Percentiles rank a stretch among this genome's conserved stretches.
These are phyloP conservation scores for Catharus minimus DNA, from an alignment of 2,113 vertebrate genomes.

Conservation along the genomic window DNA sequence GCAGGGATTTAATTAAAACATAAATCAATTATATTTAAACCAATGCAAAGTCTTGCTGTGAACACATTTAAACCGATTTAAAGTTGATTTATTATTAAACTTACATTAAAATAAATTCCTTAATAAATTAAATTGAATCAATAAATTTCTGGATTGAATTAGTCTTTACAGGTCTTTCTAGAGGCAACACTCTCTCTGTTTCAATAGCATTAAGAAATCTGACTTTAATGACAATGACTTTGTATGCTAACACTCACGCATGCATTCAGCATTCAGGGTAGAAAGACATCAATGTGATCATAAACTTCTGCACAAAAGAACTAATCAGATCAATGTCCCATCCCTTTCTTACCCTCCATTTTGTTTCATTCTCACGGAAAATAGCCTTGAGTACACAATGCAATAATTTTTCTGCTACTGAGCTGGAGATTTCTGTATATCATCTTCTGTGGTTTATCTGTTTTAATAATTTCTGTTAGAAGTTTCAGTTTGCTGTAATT, in stretches of 20 bases:
- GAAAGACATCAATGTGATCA: neutral
- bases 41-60: neutral
- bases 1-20: neutral
- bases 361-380: neutral
- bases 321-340: neutral
- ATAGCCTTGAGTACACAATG: neutral
- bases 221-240: neutral
- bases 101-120: neutral
- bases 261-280: neutral
- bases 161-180: constrained; percentile 8
- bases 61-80: neutral
- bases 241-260: neutral
- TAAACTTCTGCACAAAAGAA: neutral
- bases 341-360: neutral
- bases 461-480: neutral
- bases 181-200: neutral
- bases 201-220: neutral
- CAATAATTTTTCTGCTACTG: neutral
- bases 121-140: constrained; percentile 22
- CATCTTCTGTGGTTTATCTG: neutral
- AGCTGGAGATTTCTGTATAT: neutral
- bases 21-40: neutral
- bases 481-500: neutral
- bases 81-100: constrained; percentile 3
- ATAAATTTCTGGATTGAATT: constrained; percentile 39